phyloP scores from a whole-genome alignment of 2,888 invertebrate species.

The Lamellibrachia columna region DNA sequence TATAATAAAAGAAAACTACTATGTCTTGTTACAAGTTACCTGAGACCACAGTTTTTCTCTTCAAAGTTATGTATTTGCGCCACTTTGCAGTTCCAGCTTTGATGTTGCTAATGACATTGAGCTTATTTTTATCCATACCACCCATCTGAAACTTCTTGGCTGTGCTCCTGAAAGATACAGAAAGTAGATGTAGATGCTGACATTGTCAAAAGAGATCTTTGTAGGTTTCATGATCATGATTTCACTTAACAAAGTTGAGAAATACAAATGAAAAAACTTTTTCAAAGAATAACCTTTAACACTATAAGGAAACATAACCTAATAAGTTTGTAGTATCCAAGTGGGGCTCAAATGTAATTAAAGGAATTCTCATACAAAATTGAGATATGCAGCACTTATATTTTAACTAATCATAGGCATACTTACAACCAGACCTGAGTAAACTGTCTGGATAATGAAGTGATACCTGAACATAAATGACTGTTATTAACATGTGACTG shows the following conservation, averaged over 20 bases:
- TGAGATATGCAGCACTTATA: too few relatives aligned
- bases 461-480: too few relatives aligned
- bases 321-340: neutral
- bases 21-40: neutral
- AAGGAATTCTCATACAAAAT: too few relatives aligned
- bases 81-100: conserved; percentile 49
- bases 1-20: neutral
- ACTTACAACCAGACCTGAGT: too few relatives aligned
- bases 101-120: conserved; percentile 49
- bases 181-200: neutral
- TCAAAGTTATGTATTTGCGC: conserved; percentile 48
- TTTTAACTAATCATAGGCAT: too few relatives aligned
- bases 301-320: neutral
- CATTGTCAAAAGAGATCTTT: neutral
- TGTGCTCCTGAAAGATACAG: neutral
- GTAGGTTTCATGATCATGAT: neutral
- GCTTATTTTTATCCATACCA: conserved; percentile 37
- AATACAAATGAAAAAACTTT: neutral
- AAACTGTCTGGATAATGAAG: too few relatives aligned
- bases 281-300: neutral
- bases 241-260: neutral
- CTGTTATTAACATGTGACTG: too few relatives aligned
- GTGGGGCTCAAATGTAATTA: neutral
- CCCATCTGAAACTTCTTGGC: conserved; percentile 20
- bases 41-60: conserved; percentile 38